A percentile compares a stretch with the other conserved stretches of the same genome.
Evolutionary conservation across 2,113 vertebrate genomes (phyloP).

Genomic region (Sinocyclocheilus anshuiensis): DNA sequence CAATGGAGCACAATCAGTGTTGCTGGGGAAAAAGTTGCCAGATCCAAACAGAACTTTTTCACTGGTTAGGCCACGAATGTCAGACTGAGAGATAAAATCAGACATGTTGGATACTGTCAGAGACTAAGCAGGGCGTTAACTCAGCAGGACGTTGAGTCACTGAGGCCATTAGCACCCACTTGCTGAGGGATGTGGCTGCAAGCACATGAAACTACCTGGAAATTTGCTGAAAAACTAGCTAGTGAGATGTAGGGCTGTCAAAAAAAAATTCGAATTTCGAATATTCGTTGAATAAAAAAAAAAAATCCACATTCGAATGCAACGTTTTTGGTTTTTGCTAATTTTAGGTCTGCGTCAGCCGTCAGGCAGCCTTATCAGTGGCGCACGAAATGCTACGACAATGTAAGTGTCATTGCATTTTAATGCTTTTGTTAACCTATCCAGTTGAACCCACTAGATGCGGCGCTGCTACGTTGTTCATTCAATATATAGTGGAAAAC

Average conservation of each 20-base stretch:
- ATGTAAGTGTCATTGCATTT: no score
- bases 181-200: not conserved
- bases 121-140: not conserved
- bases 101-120: not conserved
- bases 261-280: no score
- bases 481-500: no score
- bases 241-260: not conserved
- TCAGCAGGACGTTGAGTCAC: not conserved
- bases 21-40: not conserved
- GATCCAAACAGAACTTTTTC: not conserved
- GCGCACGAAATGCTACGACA: no score
- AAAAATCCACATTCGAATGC: no score
- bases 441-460: no score
- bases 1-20: not conserved
- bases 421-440: no score
- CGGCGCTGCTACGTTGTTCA: no score
- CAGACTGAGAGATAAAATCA: not conserved
- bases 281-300: no score
- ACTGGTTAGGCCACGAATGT: not conserved
- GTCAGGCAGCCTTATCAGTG: no score
- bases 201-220: not conserved
- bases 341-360: no score
- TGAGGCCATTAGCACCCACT: not conserved
- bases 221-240: not conserved
- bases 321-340: no score